Evolutionary conservation across 1,140 invertebrate genomes (phyloP).

Genomic region (Asbolus verrucosus): DNA sequence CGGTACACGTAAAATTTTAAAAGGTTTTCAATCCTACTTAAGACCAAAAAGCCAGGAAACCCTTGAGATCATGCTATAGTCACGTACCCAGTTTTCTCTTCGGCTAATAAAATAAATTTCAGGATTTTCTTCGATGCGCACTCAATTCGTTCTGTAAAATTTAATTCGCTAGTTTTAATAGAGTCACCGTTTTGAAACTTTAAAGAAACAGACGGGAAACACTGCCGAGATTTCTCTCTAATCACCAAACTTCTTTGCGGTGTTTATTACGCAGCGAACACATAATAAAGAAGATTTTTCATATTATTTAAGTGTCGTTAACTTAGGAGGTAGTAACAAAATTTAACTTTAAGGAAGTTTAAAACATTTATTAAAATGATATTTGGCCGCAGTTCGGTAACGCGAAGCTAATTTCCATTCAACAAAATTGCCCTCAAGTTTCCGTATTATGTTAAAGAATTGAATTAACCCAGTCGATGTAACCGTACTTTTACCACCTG

Average conservation of each 20-base stretch:
- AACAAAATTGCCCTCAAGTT: conserved; percentile 9
- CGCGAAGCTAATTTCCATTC: conserved; percentile 8
- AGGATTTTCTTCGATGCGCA: conserved; percentile 29
- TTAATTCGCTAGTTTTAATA: conserved; percentile 18
- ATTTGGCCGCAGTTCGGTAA: conserved; percentile 14
- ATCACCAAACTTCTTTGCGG: not conserved
- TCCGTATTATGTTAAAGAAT: conserved; percentile 6
- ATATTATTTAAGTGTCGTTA: conserved; percentile 1
- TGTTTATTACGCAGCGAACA: conserved; percentile 3
- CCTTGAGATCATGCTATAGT: conserved; percentile 44
- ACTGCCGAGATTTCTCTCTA: conserved; percentile 11
- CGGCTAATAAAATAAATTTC: conserved; percentile 37
- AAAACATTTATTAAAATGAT: conserved; percentile 30
- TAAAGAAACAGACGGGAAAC: no score
- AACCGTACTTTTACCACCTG: no score
- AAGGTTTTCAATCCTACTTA: conserved; percentile 51
- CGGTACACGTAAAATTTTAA: conserved; percentile 49
- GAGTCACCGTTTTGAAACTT: not conserved
- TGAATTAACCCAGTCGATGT: not conserved
- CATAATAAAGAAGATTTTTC: conserved; percentile 4
- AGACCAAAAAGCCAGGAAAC: conserved; percentile 48
- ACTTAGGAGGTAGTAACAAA: conserved; percentile 3
- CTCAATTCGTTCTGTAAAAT: conserved; percentile 30
- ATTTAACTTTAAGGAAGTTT: conserved; percentile 17
- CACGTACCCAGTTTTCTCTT: conserved; percentile 44